Percentiles rank a stretch among this genome's conserved stretches.
Conservation (phyloP, 1,140 invertebrate genomes). For the Heliconius hermathena region DNA sequence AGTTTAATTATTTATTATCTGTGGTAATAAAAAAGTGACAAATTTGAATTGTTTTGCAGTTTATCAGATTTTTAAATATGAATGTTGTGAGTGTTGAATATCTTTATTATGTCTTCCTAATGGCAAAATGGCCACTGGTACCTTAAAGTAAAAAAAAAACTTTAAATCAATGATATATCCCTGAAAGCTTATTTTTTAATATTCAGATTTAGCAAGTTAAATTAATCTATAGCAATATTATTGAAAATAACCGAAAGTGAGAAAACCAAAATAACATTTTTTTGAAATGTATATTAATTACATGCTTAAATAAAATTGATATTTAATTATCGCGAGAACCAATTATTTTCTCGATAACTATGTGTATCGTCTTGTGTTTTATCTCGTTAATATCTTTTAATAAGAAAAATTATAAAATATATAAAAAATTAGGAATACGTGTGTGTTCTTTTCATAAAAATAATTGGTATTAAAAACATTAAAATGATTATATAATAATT, state of each 20-base stretch:
- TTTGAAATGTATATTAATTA: not conserved
- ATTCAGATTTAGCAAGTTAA: not conserved
- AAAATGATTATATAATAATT: not conserved
- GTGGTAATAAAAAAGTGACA: not conserved
- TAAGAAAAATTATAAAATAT: not conserved
- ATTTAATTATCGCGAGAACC: not conserved
- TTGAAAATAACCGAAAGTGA: not conserved
- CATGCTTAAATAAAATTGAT: not conserved
- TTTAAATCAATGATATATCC: not conserved
- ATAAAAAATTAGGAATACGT: not conserved
- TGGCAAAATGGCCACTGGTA: not conserved
- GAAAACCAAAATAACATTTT: too few relatives aligned
- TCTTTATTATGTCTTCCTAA: conserved; percentile 14
- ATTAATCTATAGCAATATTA: conserved; percentile 4
- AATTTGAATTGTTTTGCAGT: conserved; percentile 8
- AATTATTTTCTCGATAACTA: not conserved
- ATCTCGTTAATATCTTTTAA: not conserved
- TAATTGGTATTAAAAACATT: not conserved
- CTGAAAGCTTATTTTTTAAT: not conserved
- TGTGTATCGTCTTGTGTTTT: not conserved
- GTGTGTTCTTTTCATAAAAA: not conserved
- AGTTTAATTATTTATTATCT: not conserved
- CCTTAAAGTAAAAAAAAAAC: not conserved
- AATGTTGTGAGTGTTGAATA: conserved; percentile 14
- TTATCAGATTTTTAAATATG: not conserved